Conservation (phyloP, 2,113 vertebrate species). For the Gallinago media region DNA sequence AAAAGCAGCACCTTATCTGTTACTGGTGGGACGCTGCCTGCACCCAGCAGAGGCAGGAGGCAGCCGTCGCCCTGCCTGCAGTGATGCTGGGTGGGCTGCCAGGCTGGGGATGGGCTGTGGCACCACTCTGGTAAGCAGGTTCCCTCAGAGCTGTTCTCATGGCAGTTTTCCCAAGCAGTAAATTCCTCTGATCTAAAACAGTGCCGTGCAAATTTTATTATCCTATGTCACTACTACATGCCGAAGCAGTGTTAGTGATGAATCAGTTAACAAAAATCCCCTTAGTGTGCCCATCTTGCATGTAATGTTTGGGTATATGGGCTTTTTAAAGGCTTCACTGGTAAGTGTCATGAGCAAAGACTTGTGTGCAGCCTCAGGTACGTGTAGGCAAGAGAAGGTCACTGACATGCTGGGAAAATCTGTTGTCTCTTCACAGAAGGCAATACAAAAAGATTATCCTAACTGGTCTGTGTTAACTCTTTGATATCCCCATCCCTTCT, state of each 20-base stretch:
- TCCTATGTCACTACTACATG: neutral
- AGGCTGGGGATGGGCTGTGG: neutral
- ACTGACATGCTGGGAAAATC: conserved; percentile 19
- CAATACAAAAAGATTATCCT: neutral
- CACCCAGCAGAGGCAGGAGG: neutral
- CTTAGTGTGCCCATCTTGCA: neutral
- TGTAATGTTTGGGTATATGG: neutral
- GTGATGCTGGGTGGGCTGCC: neutral
- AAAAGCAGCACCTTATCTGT: neutral
- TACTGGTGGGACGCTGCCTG: neutral
- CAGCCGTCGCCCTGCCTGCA: neutral
- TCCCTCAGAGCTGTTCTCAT: neutral
- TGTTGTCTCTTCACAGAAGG: neutral
- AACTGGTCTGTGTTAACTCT: neutral
- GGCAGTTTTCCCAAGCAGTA: neutral
- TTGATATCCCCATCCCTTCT: neutral
- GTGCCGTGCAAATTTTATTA: neutral
- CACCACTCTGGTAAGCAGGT: neutral
- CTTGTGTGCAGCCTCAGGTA: neutral
- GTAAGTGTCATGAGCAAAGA: neutral
- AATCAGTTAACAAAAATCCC: neutral
- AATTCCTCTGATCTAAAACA: neutral
- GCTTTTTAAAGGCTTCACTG: neutral
- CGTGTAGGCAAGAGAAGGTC: neutral
- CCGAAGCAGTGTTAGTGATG: neutral